phyloP scores from a whole-genome alignment of 2,888 invertebrate genomes.

The Torymus aiolomorphi region DNA sequence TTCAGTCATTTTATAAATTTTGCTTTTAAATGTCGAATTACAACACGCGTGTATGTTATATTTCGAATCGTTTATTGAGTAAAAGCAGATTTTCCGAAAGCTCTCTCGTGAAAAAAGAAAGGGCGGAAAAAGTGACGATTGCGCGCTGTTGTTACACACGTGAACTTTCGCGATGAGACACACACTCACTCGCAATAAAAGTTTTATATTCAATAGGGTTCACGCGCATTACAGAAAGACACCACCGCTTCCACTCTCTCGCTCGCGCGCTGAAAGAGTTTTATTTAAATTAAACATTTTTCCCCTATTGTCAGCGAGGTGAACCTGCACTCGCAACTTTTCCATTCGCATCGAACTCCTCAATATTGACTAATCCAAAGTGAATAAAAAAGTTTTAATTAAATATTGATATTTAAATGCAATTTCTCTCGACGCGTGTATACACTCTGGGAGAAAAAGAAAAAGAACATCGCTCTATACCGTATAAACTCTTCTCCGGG shows the following conservation, averaged over 20 bases:
- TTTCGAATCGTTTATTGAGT: constrained; percentile 10
- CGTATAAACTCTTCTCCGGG: neutral
- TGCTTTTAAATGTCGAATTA: too few species aligned
- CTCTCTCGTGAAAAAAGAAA: constrained; percentile 4
- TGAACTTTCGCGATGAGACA: constrained; percentile 24
- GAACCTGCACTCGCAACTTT: constrained; percentile 24
- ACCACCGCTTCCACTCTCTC: too few species aligned
- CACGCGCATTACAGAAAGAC: neutral
- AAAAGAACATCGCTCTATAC: neutral
- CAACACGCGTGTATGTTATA: too few species aligned
- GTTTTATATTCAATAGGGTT: constrained; percentile 29
- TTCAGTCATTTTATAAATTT: too few species aligned
- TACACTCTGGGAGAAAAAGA: neutral
- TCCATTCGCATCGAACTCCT: constrained; percentile 1
- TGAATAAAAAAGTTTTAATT: constrained; percentile 49
- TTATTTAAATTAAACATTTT: constrained; percentile 47
- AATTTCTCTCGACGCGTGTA: constrained; percentile 11
- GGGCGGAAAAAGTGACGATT: constrained; percentile 5
- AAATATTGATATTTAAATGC: constrained; percentile 41
- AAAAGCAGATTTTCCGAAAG: constrained; percentile 23
- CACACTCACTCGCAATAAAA: constrained; percentile 11
- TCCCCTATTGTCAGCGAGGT: neutral
- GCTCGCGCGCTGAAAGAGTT: constrained; percentile 11
- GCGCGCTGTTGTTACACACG: neutral
- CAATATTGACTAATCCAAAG: constrained; percentile 30